Conservation (phyloP, 2,888 invertebrate species). For the Epicampocera succincta region DNA sequence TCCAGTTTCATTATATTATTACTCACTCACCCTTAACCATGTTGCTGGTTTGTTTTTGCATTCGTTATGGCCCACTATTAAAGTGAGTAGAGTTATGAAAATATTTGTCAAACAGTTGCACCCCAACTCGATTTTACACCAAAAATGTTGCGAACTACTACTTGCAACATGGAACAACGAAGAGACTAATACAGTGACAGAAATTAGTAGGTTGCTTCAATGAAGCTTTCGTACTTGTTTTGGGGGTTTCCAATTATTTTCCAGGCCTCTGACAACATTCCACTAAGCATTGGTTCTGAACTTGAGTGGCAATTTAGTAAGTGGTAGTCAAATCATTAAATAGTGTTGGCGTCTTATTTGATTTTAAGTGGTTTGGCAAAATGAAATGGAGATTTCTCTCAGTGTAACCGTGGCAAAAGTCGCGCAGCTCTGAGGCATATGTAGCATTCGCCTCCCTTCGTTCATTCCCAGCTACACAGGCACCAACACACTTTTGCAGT, state of each 20-base stretch:
- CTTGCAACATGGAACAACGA: constrained; percentile 22
- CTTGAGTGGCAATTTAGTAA: no score
- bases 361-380: no score
- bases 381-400: neutral
- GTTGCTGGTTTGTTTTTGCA: constrained; percentile 45
- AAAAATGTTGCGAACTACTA: constrained; percentile 34
- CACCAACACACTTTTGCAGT: constrained; percentile 13
- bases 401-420: constrained; percentile 4
- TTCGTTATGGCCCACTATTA: constrained; percentile 71
- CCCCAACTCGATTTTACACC: constrained; percentile 73
- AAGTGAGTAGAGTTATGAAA: constrained; percentile 77
- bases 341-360: no score
- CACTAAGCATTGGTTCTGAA: no score
- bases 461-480: neutral
- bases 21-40: constrained; percentile 63
- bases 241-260: no score
- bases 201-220: neutral
- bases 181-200: constrained; percentile 22
- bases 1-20: constrained; percentile 28
- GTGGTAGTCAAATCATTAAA: no score
- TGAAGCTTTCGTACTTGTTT: neutral
- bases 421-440: neutral
- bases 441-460: neutral
- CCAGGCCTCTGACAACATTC: no score
- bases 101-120: constrained; percentile 78